Base-by-base conservation (phyloP, 2,113 vertebrate genomes). In the Fulmarus glacialis region DNA sequence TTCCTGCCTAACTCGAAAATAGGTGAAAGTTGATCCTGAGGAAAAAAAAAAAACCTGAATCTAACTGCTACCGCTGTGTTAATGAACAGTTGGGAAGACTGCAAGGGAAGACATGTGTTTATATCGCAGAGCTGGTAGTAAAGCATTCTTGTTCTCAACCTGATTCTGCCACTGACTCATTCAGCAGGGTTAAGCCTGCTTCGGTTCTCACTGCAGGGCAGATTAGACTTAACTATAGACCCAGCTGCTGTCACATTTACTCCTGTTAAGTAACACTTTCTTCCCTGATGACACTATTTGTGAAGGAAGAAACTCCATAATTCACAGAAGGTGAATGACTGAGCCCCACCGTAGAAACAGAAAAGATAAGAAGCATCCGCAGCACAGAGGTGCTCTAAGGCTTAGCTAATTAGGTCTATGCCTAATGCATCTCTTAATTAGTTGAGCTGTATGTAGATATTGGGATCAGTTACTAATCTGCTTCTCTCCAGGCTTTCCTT, bases 121-220 rank as follows among this genome's bases (percentile, higher is more conserved):
- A 18, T 87, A 91, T 84, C 34, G 0, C 83, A 79, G 83, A 72
- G 78, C 56, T 93, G 91, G 77, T 91, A 82, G 96, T 82, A 24
- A 89, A 36, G 42, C n/a, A 84, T 87, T 87, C 68, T 77, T 86
- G 42, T 74, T 95, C 60, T 87, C 5, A 2, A 56, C 77, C 89
- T 58, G 80, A 22, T 94, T 92, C 89, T 92, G 80, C 80, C 92
- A 67, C 89, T 96, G 94, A 93, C 92, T 97, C 95, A 93, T 34
- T 62, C 83, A 75, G 81, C 60, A 82, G 85, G 52, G 82, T 72
- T 79, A 93, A 79, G 68, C 70, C 83, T 79, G 3, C 75, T 72
- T 72, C 19, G 4, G 30, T 91, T 93, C 86, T 79, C 91, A 89
- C 89, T 97, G 82, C 75, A 85, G 89, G 72, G 64, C 38, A 66